These are phyloP conservation scores for Montifringilla adamsi DNA, from an alignment of 2,113 vertebrate species.

Conservation along the genomic window DNA sequence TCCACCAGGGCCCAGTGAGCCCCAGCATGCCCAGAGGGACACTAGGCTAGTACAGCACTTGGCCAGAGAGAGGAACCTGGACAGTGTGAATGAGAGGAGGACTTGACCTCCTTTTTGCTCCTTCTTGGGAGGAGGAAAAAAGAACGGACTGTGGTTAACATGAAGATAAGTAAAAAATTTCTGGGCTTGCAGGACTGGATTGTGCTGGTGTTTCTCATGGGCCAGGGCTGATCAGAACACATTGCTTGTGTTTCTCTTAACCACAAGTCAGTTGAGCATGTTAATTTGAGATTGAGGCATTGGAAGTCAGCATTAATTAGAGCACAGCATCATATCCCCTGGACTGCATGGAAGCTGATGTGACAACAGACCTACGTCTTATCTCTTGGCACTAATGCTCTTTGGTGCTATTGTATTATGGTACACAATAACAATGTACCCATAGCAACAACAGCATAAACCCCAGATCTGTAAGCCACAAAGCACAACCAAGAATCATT, in stretches of 20 bases:
- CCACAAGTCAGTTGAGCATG: background rate
- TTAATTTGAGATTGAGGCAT: background rate
- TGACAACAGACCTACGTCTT: background rate
- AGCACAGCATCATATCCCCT: background rate
- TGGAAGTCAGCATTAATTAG: slow-evolving; percentile 17
- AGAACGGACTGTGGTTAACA: background rate
- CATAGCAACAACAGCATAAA: background rate
- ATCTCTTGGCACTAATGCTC: background rate
- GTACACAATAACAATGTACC: background rate
- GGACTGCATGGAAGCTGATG: background rate
- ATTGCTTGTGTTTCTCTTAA: background rate
- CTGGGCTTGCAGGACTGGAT: background rate
- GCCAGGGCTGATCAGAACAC: background rate
- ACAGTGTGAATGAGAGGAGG: background rate
- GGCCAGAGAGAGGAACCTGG: background rate
- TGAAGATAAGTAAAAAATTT: background rate
- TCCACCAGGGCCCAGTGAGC: background rate
- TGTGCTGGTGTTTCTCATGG: background rate
- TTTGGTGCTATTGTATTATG: background rate
- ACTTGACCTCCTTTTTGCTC: background rate
- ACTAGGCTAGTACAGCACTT: background rate
- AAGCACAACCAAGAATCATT: background rate
- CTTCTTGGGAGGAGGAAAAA: background rate
- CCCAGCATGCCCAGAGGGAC: background rate
- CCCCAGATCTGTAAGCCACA: background rate